Percentiles rank a stretch among this genome's conserved stretches.
These are phyloP conservation scores for Thripadectes ignobilis DNA, from an alignment of 2,797 vertebrate genomes.

Conservation along the genomic window DNA sequence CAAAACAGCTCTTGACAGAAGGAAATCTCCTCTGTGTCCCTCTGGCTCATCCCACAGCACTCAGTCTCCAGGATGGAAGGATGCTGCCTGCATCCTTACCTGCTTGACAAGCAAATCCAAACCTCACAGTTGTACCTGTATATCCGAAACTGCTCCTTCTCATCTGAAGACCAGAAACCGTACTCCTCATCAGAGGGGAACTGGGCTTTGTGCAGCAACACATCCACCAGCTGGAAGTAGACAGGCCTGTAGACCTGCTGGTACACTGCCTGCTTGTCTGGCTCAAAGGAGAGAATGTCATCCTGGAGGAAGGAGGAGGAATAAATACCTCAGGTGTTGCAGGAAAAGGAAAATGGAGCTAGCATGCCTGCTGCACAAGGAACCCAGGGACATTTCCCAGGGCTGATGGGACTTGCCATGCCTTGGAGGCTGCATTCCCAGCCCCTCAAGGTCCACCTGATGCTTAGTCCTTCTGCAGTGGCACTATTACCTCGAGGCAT, in stretches of 20 bases:
- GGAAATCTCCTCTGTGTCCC: background rate
- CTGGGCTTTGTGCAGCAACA: conserved; percentile 96
- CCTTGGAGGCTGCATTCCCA: background rate
- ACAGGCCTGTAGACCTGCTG: conserved; percentile 97
- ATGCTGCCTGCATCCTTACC: background rate
- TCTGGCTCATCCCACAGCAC: background rate
- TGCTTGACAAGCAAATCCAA: background rate
- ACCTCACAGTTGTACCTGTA: conserved; percentile 83
- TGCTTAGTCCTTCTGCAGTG: background rate
- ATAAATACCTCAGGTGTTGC: conserved; percentile 57
- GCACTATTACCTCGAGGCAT: background rate
- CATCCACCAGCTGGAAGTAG: conserved; percentile 97
- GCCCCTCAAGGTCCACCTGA: background rate
- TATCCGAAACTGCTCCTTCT: conserved; percentile 98
- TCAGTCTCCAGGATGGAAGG: background rate
- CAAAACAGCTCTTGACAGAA: background rate
- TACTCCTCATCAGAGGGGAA: conserved; percentile 97
- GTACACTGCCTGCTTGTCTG: conserved; percentile 92
- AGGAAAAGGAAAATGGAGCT: background rate
- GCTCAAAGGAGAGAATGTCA: conserved; percentile 95
- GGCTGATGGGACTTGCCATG: background rate
- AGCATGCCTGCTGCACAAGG: conserved; percentile 47
- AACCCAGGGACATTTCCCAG: conserved; percentile 53
- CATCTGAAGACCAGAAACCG: conserved; percentile 93
- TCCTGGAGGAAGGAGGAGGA: conserved; percentile 79